These are phyloP conservation scores for Puntigrus tetrazona DNA, from an alignment of 2,113 vertebrate genomes.

Conservation along the genomic window DNA sequence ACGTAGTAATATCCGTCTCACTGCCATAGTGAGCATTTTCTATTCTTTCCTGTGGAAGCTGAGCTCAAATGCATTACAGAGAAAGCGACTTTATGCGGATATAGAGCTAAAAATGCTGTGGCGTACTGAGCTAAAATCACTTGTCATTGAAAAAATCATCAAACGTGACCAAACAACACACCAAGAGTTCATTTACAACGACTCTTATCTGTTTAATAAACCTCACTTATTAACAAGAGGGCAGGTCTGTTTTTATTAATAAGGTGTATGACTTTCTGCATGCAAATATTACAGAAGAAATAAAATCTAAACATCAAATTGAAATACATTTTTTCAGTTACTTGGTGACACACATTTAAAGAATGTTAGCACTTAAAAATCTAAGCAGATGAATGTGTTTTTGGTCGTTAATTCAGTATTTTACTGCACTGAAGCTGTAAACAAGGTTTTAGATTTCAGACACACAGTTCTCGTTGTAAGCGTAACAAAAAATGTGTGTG, in stretches of 20 bases:
- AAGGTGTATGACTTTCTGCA: no score
- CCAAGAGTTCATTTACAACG: no score
- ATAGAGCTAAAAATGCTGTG: no score
- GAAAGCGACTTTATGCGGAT: no score
- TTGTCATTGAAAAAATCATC: no score
- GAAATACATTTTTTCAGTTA: background rate
- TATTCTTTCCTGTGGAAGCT: no score
- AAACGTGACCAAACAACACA: no score
- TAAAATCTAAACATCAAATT: background rate
- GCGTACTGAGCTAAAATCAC: no score
- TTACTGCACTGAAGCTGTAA: background rate
- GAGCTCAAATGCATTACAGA: no score
- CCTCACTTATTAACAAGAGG: background rate
- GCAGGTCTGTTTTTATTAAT: background rate
- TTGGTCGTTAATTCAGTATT: background rate
- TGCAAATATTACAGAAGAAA: no score
- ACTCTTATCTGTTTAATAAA: no score
- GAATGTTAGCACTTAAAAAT: background rate
- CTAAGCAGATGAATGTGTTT: background rate
- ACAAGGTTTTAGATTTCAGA: background rate
- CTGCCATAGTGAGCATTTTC: no score
- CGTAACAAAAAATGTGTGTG: background rate
- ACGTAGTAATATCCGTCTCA: background rate
- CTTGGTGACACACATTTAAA: background rate
- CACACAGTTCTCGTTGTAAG: background rate